Base-by-base conservation (phyloP, 1,140 invertebrate genomes). In the Drosophila yakuba region DNA sequence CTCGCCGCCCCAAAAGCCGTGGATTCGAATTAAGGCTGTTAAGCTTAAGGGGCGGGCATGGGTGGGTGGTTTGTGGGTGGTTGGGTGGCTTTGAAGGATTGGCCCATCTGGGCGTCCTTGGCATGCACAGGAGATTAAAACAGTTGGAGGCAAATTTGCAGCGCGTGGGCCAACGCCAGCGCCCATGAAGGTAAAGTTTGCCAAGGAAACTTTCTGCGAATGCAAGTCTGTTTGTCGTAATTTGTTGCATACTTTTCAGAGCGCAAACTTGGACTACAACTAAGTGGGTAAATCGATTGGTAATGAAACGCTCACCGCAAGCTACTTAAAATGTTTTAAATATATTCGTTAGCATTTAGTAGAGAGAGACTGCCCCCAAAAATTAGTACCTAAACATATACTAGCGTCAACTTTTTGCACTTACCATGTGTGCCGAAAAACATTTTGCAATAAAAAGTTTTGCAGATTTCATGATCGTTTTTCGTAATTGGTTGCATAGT, bases 101-200 rank as follows among this genome's bases (percentile, higher is more conserved):
- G 55, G n/a, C 15, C n/a, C 11, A 38, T 12, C 39, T 41, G 15
- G 43, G 23, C 58, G 45, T 48, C 64, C 64, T 83, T 75, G 58
- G 55, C 50, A 58, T 78, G 63, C 80, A 60, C 51, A 76, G 20
- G 41, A 63, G 81, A 80, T 84, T 84, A 84, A 84, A 84, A 80
- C 67, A 39, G 64, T 64, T 63, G 32, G 38, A 35, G 15, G 57
- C 38, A 64, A 47, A 78, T 62, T 68, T 71, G 44, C 55, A 63
- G 20, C 54, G 44, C 32, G 32, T 63, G 43, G 57, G 47, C 20
- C 41, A 63, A 25, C 54, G 47, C 20, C 41, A 63, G 20, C 54
- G 47, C 20, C 41, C 44, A 72, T 39, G 73, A 73, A 80, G 76
- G 56, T 48, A 56, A 80, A 84, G 41, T 84, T 84, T 77, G 6